phyloP scores from a whole-genome alignment of 1,140 invertebrate genomes.

The Hylaeus anthracinus region DNA sequence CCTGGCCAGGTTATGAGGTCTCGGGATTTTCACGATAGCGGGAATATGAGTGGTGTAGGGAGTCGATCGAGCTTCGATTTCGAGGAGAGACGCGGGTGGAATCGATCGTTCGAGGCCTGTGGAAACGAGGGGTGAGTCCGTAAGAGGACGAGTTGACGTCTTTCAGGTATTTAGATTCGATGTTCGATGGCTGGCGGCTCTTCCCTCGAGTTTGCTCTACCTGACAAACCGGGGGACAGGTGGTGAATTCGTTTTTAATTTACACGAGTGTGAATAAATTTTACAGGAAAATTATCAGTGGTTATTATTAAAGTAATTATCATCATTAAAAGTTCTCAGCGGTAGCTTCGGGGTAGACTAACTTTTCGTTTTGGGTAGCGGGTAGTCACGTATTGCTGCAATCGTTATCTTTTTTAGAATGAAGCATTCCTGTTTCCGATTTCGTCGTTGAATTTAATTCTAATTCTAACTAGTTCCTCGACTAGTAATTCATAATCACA shows the following conservation, averaged over 20 bases:
- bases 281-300: neutral
- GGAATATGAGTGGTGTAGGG: neutral
- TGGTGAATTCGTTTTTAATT: neutral
- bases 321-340: neutral
- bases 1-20: constrained; percentile 2
- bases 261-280: neutral
- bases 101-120: neutral
- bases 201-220: constrained; percentile 2
- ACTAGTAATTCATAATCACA: too few species aligned
- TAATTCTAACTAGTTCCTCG: too few species aligned
- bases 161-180: neutral
- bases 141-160: neutral
- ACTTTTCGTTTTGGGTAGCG: too few species aligned
- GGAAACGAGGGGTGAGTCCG: neutral
- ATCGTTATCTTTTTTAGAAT: too few species aligned
- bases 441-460: too few species aligned
- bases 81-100: neutral
- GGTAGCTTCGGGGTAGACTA: neutral
- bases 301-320: neutral
- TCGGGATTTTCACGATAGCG: neutral
- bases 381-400: too few species aligned
- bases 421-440: too few species aligned
- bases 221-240: neutral
- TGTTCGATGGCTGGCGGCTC: constrained; percentile 3
- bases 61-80: constrained; percentile 13